phyloP scores from a whole-genome alignment of 2,888 invertebrate species.

The Petrolisthes cinctipes region DNA sequence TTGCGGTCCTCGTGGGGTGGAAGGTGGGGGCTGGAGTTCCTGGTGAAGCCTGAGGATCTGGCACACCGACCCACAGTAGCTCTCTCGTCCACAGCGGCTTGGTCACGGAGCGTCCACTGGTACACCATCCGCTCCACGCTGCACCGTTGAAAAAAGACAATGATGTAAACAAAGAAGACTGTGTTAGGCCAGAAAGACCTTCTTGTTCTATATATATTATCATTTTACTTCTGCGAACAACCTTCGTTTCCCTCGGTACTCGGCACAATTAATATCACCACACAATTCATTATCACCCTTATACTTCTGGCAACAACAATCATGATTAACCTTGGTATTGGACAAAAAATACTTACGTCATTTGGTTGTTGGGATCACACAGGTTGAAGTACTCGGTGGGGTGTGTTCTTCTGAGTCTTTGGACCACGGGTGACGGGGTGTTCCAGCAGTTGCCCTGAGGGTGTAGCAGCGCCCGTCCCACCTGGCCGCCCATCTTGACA shows the following conservation, averaged over 20 bases:
- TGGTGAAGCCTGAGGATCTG: slow-evolving; percentile 49
- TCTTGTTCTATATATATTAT: no score
- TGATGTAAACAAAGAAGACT: no score
- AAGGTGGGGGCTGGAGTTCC: slow-evolving; percentile 48
- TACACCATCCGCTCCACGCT: slow-evolving; percentile 47
- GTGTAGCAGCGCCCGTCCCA: slow-evolving; percentile 42
- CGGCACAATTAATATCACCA: no score
- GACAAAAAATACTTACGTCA: slow-evolving; percentile 28
- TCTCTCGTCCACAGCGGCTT: slow-evolving; percentile 47
- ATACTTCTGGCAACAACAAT: no score
- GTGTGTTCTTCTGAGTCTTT: slow-evolving; percentile 31
- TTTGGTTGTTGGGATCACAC: slow-evolving; percentile 49
- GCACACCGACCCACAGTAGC: slow-evolving; percentile 33
- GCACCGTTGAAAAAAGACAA: neutral
- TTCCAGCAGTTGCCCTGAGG: slow-evolving; percentile 48
- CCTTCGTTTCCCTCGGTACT: no score
- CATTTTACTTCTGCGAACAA: no score
- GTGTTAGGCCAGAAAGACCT: no score
- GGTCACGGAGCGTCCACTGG: slow-evolving; percentile 47
- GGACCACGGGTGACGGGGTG: slow-evolving; percentile 36
- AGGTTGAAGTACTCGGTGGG: slow-evolving; percentile 58
- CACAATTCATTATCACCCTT: no score
- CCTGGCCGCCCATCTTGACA: slow-evolving; percentile 52
- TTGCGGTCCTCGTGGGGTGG: slow-evolving; percentile 35
- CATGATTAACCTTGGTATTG: no score